Evolutionary conservation across 2,797 vertebrate species (phyloP).

Genomic region (Simalia tracyae): DNA sequence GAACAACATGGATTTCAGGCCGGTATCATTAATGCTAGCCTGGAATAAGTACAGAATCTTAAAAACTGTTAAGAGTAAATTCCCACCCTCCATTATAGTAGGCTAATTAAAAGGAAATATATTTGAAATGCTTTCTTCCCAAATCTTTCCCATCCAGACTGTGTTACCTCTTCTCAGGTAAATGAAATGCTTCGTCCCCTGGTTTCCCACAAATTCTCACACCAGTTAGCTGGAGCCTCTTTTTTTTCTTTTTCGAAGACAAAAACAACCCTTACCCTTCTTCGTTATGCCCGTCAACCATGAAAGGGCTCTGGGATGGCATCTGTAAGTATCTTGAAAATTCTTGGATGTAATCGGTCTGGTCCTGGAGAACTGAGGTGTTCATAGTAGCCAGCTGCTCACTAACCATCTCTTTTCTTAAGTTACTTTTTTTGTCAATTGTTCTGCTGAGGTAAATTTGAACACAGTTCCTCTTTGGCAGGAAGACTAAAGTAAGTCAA

Average conservation of each 20-base stretch:
- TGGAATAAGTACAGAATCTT: neutral
- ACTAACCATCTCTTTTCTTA: neutral
- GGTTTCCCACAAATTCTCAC: neutral
- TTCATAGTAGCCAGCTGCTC: neutral
- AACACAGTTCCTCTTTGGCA: no score
- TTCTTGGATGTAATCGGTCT: neutral
- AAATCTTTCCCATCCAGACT: neutral
- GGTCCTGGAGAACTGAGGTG: neutral
- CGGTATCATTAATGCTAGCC: neutral
- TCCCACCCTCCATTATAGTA: neutral
- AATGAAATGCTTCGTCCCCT: neutral
- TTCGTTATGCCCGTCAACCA: neutral
- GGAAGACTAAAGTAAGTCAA: no score
- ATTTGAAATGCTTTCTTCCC: neutral
- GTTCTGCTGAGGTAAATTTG: no score
- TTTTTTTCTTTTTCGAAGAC: neutral
- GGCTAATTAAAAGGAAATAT: neutral
- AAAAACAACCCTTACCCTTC: neutral
- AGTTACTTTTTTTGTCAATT: neutral
- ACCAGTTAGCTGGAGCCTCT: neutral
- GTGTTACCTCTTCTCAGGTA: neutral
- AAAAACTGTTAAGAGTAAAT: neutral
- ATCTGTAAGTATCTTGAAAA: neutral
- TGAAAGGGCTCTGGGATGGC: neutral
- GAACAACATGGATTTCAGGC: neutral